phyloP scores from a whole-genome alignment of 2,113 vertebrate species.

The Oceanites oceanicus region DNA sequence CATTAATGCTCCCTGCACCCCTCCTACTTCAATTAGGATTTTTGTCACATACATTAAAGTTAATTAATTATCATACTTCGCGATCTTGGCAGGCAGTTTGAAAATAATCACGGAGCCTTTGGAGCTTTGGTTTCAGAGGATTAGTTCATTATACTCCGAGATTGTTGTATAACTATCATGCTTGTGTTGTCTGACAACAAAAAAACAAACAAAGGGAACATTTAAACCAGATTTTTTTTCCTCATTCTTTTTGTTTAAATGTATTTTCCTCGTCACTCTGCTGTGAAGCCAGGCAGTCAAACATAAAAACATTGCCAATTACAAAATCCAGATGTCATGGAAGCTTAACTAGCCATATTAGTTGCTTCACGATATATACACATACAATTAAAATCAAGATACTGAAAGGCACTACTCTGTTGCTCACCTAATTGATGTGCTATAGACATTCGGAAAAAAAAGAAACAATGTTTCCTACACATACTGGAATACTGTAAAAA shows the following conservation, averaged over 20 bases:
- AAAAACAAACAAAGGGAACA: not conserved
- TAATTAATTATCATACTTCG: not conserved
- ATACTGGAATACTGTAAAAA: not conserved
- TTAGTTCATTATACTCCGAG: not conserved
- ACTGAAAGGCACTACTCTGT: not conserved
- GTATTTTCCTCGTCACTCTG: not conserved
- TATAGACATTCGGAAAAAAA: not conserved
- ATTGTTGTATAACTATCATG: not conserved
- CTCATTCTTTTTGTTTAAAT: not conserved
- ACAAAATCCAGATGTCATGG: conserved; percentile 28
- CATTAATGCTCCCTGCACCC: not conserved
- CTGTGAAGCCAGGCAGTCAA: not conserved
- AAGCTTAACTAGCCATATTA: not conserved
- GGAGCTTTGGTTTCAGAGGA: not conserved
- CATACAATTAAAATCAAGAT: not conserved
- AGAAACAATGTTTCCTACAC: not conserved
- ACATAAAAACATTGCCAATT: not conserved
- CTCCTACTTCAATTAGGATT: not conserved
- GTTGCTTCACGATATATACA: not conserved
- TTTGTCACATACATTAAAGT: conserved; percentile 3
- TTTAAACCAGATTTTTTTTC: not conserved
- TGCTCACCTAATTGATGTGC: not conserved
- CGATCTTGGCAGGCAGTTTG: not conserved
- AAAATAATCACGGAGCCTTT: not conserved
- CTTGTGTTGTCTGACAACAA: not conserved